These are phyloP conservation scores for Danaus melanippus DNA, from an alignment of 1,140 invertebrate genomes.

Conservation along the genomic window DNA sequence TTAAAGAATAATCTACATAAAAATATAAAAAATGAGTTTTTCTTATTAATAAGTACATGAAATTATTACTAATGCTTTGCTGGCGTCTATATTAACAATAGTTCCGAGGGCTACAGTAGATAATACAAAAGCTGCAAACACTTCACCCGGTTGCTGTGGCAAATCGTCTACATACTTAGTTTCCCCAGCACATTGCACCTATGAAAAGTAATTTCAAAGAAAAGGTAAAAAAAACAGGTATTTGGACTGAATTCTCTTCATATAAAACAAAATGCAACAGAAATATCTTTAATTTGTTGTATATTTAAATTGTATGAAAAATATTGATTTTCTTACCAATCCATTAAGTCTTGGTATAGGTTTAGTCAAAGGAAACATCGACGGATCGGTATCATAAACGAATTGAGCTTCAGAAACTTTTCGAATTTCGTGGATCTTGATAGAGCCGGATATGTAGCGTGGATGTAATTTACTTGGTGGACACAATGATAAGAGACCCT, in stretches of 20 bases:
- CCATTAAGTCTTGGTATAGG: background rate
- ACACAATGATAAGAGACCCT: constrained; percentile 67
- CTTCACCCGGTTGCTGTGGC: constrained; percentile 68
- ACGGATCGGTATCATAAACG: constrained; percentile 22
- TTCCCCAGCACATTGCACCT: constrained; percentile 76
- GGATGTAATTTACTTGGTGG: constrained; percentile 43
- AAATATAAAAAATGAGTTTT: too few species aligned
- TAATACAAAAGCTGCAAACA: constrained; percentile 78
- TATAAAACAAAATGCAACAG: too few species aligned
- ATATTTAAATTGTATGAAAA: constrained; percentile 3
- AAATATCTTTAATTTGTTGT: background rate
- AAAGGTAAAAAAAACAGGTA: too few species aligned
- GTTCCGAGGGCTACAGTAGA: constrained; percentile 72
- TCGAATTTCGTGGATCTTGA: constrained; percentile 58
- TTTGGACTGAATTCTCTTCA: too few species aligned
- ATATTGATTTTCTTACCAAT: constrained; percentile 8
- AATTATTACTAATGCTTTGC: constrained; percentile 73
- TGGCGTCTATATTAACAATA: constrained; percentile 74
- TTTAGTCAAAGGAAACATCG: background rate
- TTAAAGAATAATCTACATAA: too few species aligned
- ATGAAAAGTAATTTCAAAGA: background rate
- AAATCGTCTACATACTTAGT: constrained; percentile 78
- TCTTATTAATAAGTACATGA: too few species aligned
- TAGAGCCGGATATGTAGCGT: constrained; percentile 61
- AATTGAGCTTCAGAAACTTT: constrained; percentile 76